A percentile compares a stretch with the other conserved stretches of the same genome.
phyloP scores from a whole-genome alignment of 2,888 invertebrate genomes.

The Cetonia aurata region DNA sequence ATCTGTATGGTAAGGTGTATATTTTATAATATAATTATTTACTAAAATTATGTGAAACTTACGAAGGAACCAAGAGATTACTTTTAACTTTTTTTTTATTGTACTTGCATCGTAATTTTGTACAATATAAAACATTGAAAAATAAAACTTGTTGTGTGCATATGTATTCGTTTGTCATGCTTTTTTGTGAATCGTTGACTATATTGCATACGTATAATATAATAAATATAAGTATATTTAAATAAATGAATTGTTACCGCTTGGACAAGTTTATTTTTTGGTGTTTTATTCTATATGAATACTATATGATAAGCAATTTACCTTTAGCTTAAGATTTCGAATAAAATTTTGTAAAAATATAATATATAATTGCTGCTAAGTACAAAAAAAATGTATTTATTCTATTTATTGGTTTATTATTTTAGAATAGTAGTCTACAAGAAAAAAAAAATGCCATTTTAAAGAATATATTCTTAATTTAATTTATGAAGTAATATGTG shows the following conservation, averaged over 20 bases:
- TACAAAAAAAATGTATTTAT: slow-evolving; percentile 47
- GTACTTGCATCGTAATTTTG: slow-evolving; percentile 32
- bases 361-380: slow-evolving; percentile 46
- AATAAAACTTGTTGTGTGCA: slow-evolving; percentile 32
- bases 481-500: no score
- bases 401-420: slow-evolving; percentile 39
- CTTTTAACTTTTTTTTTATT: slow-evolving; percentile 20
- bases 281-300: slow-evolving; percentile 36
- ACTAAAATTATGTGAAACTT: slow-evolving; percentile 6
- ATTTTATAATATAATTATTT: slow-evolving; percentile 19
- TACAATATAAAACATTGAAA: slow-evolving; percentile 39
- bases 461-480: no score
- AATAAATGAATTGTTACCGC: slow-evolving; percentile 34
- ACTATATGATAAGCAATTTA: slow-evolving; percentile 34
- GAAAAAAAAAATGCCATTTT: no score
- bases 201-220: slow-evolving; percentile 11
- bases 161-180: slow-evolving; percentile 5
- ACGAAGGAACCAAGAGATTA: slow-evolving; percentile 36
- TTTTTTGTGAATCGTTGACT: slow-evolving; percentile 6
- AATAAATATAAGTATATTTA: slow-evolving; percentile 7
- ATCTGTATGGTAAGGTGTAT: slow-evolving; percentile 28
- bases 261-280: slow-evolving; percentile 39
- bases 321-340: slow-evolving; percentile 39
- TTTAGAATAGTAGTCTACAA: no score
- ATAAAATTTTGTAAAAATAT: slow-evolving; percentile 46